Percentiles rank a stretch among this genome's conserved stretches.
phyloP scores from a whole-genome alignment of 1,140 invertebrate species.

The Laodelphax striatellus region DNA sequence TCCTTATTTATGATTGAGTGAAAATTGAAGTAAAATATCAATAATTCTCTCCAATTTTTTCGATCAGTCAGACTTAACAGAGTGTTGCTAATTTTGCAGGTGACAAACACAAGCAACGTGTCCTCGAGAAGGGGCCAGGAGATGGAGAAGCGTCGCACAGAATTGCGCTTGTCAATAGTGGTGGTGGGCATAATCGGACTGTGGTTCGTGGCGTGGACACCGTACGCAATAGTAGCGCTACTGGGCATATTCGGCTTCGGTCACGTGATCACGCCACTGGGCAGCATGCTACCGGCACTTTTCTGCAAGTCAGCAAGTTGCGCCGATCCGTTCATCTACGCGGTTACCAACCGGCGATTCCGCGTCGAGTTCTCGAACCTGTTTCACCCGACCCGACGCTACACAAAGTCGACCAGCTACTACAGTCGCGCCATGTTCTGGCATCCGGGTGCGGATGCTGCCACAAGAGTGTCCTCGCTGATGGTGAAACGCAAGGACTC shows the following conservation, averaged over 20 bases:
- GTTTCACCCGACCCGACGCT: background rate
- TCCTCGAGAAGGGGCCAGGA: slow-evolving; percentile 38
- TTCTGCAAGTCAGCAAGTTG: slow-evolving; percentile 63
- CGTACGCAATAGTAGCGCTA: slow-evolving; percentile 58
- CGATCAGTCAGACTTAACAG: too few species aligned
- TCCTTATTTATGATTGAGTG: too few species aligned
- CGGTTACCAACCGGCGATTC: slow-evolving; percentile 50
- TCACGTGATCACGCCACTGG: slow-evolving; percentile 46
- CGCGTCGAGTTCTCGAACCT: slow-evolving; percentile 1
- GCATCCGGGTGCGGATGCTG: background rate
- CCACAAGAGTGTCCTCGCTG: background rate
- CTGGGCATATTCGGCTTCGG: slow-evolving; percentile 53
- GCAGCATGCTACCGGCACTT: slow-evolving; percentile 61
- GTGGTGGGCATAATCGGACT: slow-evolving; percentile 51
- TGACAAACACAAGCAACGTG: slow-evolving; percentile 6
- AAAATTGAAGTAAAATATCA: too few species aligned
- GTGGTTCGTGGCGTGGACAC: slow-evolving; percentile 66
- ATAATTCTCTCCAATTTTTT: too few species aligned
- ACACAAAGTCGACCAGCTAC: background rate
- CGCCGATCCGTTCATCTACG: slow-evolving; percentile 63
- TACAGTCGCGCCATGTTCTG: background rate
- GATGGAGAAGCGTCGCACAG: slow-evolving; percentile 50
- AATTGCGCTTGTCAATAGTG: slow-evolving; percentile 50
- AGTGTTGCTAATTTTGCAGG: too few species aligned
- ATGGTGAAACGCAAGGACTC: background rate